Percentiles rank a stretch among this genome's conserved stretches.
These are phyloP conservation scores for Xenopus borealis DNA, from an alignment of 2,113 vertebrate genomes.

Conservation along the genomic window DNA sequence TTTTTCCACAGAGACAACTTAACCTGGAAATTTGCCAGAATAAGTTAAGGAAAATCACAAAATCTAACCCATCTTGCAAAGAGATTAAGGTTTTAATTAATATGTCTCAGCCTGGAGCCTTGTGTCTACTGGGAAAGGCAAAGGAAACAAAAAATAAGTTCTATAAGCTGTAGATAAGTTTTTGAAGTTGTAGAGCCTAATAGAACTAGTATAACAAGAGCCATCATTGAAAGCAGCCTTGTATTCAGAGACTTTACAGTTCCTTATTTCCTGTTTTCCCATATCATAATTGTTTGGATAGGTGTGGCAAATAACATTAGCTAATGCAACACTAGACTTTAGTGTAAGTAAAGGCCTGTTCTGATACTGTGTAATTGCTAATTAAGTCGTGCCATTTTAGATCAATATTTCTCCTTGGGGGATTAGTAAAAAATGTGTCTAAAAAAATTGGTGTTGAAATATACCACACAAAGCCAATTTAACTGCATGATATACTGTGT, in stretches of 20 bases:
- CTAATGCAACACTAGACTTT: no score
- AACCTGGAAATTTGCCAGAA: constrained; percentile 15
- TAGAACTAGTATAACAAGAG: constrained; percentile 27
- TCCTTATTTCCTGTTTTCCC: constrained; percentile 2
- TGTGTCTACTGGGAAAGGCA: constrained; percentile 27
- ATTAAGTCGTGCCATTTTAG: no score
- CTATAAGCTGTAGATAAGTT: constrained; percentile 8
- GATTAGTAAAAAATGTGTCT: no score
- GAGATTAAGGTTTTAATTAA: constrained; percentile 43
- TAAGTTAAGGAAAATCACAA: constrained; percentile 32
- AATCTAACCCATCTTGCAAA: constrained; percentile 27
- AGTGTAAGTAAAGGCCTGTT: no score
- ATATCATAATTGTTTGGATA: no score
- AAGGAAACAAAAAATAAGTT: constrained; percentile 27
- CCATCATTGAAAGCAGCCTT: constrained; percentile 2
- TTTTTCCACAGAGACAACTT: not conserved
- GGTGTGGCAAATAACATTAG: no score
- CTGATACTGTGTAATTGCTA: no score
- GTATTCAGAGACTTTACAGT: constrained; percentile 3
- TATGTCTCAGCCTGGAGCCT: constrained; percentile 39
- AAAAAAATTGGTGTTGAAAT: no score
- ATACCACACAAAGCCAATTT: no score
- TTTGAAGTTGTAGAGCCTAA: constrained; percentile 15
- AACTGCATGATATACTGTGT: no score
- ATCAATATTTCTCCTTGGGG: no score